Base-by-base conservation (phyloP, 1,140 invertebrate species). In the Hylaeus volcanicus region DNA sequence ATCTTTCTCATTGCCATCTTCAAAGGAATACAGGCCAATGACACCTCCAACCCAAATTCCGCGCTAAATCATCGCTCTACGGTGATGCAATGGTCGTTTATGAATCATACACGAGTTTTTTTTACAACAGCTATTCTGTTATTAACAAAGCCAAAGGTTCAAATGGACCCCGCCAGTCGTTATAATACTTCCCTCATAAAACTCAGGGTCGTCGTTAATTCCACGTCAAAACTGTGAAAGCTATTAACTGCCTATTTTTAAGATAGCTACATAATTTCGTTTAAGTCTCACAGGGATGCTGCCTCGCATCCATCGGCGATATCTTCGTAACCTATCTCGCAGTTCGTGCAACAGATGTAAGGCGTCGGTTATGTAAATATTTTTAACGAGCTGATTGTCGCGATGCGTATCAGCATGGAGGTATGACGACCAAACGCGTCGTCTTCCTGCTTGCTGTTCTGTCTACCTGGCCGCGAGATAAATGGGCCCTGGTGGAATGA, bases 301-400 rank as follows among this genome's bases (percentile, higher is more conserved):
- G 45, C 72, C 48, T 73, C 72, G 69, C 55, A 79, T 56, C 60
- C n/a, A 64, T 73, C 69, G 60, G 37, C n/a, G 58, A 15, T 71
- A 64, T 55, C 60, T 63, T 9, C 3, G 1, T 6, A 14, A n/a
- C 11, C 14, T 39, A 83, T 75, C 63, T 71, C 68, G 3, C 5
- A 39, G 41, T 60, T 60, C 55, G 58, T 81, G 74, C 55, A 83
- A 83, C 68, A 81, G 69, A 73, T 79, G 69, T 71, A 78, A 78
- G 66, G 41, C 41, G 37, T 64, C 55, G n/a, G 55, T 66, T 65
- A 76, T 84, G 55, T 48, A 71, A 76, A 84, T 81, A 81, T 58
- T 68, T 84, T 60, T 70, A 81, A 76, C 82, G 60, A 81, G 64
- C 56, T 68, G 69, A 81, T 81, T 68, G 6, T 60, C 9, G 51